phyloP scores from a whole-genome alignment of 2,113 vertebrate species.

The Ginglymostoma cirratum region DNA sequence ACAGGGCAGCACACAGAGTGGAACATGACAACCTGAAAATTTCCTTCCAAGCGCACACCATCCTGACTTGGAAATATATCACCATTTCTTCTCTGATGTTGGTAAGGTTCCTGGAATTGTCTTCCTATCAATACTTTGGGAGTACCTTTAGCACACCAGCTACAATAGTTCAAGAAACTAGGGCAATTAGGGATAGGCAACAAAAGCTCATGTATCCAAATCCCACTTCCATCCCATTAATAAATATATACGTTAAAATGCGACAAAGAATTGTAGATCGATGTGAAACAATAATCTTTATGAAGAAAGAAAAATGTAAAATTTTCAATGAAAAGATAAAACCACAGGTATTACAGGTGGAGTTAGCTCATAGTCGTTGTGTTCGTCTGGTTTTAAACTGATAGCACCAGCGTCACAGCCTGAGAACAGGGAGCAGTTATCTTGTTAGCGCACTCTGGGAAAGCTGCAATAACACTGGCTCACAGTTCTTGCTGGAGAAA shows the following conservation, averaged over 20 bases:
- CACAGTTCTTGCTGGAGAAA: conserved; percentile 21
- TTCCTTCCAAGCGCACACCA: background rate
- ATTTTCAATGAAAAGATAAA: background rate
- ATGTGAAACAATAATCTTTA: background rate
- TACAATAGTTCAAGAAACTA: background rate
- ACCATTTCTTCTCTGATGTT: background rate
- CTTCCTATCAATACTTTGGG: background rate
- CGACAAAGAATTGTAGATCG: background rate
- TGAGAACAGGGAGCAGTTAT: conserved; percentile 28
- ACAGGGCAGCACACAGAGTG: background rate
- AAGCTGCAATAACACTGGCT: background rate
- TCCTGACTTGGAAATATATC: background rate
- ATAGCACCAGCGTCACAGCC: background rate
- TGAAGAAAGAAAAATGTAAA: background rate
- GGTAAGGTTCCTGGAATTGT: background rate
- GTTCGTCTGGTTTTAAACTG: background rate
- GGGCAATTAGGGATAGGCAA: background rate
- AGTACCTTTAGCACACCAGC: background rate
- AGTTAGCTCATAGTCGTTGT: background rate
- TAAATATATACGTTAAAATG: background rate
- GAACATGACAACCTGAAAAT: background rate
- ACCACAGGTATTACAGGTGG: background rate
- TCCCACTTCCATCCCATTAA: background rate
- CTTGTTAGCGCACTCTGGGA: background rate
- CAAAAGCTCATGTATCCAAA: background rate